Evolutionary conservation across 2,888 invertebrate genomes (phyloP), one percentile per base, ranked within the genome.

Genomic region (Acanthacorydalis orientalis): DNA sequence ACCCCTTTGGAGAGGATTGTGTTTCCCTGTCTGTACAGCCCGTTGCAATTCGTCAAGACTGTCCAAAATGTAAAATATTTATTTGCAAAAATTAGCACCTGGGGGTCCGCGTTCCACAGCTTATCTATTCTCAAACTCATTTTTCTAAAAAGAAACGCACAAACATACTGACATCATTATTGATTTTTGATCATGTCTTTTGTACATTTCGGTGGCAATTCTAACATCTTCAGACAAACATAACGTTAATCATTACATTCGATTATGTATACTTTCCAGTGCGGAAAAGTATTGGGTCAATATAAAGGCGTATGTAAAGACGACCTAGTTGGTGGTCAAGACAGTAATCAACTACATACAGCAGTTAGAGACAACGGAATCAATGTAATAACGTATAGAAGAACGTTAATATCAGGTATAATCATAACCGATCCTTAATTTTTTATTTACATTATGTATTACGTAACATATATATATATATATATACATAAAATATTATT

Each of bases 231-330:
- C n/a, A n/a, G 6, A 23, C 23, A 23, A 4, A 23, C 2, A 23
- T 23, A 23, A 23, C 2, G 6, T 23, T 23, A 23, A 4, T 37
- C 6, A 37, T 37, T 4, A 37, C 12, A 4, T 41, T n/a, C n/a
- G n/a, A n/a, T n/a, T 12, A 15, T 16, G 23, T 31, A 11, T 34
- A 33, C 32, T 51, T 59, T 65, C 54, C 62, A 85, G 80, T 90
- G 90, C 59, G 83, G 84, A 41, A 86, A 83, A 65, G 87, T 90
- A 50, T 69, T 90, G 56, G 91, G 88, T 1, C 82, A 79, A 56
- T 84, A 86, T 63, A 83, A 75, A 62, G 92, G 91, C 37, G 90
- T 90, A 35, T 92, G 92, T 56, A 79, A 77, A 53, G 92, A 92
- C 64, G 79, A 78, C 49, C 64, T 77, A n/a, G 74, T 89, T 2